Conservation (phyloP, 2,113 vertebrate species). For the Cryptotis parvus region DNA sequence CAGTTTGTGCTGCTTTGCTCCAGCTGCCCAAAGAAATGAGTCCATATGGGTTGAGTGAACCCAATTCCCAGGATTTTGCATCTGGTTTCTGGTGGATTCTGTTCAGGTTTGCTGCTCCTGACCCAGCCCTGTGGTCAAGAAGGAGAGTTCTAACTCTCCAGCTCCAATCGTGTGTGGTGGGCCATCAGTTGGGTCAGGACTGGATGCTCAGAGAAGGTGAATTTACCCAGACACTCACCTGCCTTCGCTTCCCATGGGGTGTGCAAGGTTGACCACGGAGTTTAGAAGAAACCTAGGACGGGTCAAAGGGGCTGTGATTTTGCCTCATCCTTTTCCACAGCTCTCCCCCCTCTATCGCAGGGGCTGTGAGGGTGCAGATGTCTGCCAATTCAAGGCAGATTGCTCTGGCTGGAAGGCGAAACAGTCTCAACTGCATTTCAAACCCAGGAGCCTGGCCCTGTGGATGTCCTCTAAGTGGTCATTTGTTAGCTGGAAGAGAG, state of each 20-base stretch:
- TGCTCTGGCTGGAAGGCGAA: conserved; percentile 50
- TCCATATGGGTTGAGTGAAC: neutral
- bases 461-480: neutral
- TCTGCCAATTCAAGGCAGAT: conserved; percentile 58
- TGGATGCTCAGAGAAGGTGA: neutral
- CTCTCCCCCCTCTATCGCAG: conserved; percentile 28
- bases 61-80: neutral
- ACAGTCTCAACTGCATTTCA: conserved; percentile 40
- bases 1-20: neutral
- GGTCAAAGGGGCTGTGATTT: conserved; percentile 54
- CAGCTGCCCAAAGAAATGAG: neutral
- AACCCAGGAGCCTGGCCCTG: conserved; percentile 15
- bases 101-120: no score
- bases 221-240: neutral
- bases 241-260: conserved; percentile 63
- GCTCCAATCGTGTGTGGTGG: neutral
- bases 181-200: neutral
- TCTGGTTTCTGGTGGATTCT: neutral
- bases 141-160: neutral
- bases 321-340: neutral
- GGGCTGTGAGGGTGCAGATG: conserved; percentile 16
- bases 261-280: conserved; percentile 10
- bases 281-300: conserved; percentile 8
- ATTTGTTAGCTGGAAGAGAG: conserved; percentile 28
- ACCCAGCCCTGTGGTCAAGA: neutral